Evolutionary conservation across 2,888 invertebrate genomes (phyloP).

Genomic region (Ornithoptera alexandrae): DNA sequence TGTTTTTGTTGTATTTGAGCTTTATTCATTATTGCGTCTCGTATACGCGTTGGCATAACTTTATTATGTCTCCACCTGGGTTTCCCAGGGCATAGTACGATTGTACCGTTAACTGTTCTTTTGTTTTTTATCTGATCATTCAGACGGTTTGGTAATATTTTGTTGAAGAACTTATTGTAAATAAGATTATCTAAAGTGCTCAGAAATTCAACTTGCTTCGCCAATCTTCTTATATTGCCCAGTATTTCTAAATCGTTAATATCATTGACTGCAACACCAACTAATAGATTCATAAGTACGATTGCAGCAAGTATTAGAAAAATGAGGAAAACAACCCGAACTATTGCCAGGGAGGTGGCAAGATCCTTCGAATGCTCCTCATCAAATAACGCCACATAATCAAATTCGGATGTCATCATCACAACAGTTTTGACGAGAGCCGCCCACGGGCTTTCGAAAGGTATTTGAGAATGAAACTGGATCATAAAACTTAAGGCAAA

Average conservation of each 20-base stretch:
- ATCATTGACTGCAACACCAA: constrained; percentile 81
- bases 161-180: constrained; percentile 64
- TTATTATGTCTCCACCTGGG: constrained; percentile 58
- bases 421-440: constrained; percentile 79
- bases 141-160: constrained; percentile 56
- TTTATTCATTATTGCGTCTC: constrained; percentile 65
- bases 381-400: constrained; percentile 74
- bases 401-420: constrained; percentile 82
- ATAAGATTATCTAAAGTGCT: constrained; percentile 74
- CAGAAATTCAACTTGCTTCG: constrained; percentile 79
- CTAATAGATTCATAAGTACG: constrained; percentile 80
- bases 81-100: constrained; percentile 65
- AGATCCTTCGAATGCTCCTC: constrained; percentile 61
- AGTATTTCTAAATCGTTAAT: constrained; percentile 78
- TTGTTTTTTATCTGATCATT: constrained; percentile 60
- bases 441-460: constrained; percentile 76
- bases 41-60: constrained; percentile 57
- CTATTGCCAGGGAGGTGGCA: constrained; percentile 63
- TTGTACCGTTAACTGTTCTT: constrained; percentile 54
- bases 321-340: constrained; percentile 73
- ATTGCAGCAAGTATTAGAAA: constrained; percentile 79
- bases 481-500: constrained; percentile 80
- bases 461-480: constrained; percentile 72
- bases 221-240: constrained; percentile 76
- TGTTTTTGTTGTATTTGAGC: constrained; percentile 64